phyloP scores from a whole-genome alignment of 2,113 vertebrate species.

The Holacanthus passer region DNA sequence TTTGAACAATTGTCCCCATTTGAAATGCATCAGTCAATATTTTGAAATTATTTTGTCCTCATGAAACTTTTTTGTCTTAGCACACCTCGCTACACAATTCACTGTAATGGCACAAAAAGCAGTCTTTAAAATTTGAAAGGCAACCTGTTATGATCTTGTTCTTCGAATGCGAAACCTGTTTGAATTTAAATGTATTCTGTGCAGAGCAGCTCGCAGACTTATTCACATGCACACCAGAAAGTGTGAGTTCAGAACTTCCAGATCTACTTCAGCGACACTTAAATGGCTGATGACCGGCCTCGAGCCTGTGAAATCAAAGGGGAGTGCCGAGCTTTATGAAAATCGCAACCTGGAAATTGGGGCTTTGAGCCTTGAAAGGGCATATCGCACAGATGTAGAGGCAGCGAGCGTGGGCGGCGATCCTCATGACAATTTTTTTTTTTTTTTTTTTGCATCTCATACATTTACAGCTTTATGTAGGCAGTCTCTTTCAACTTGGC shows the following conservation, averaged over 20 bases:
- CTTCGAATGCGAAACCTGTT: not conserved
- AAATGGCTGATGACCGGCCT: conserved; percentile 39
- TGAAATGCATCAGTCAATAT: not conserved
- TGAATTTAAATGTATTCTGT: not conserved
- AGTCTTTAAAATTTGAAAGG: not conserved
- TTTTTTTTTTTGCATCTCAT: not conserved
- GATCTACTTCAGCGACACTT: conserved; percentile 30
- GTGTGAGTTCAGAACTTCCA: not conserved
- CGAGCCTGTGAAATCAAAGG: conserved; percentile 53
- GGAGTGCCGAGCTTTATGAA: conserved; percentile 23
- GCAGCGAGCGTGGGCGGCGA: not conserved
- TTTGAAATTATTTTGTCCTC: not conserved
- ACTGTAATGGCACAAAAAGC: not conserved
- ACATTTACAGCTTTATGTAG: conserved; percentile 25
- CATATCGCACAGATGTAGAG: conserved; percentile 1
- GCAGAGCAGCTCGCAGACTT: not conserved
- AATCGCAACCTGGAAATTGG: conserved; percentile 56
- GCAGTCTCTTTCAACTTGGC: conserved; percentile 26
- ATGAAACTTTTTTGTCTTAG: not conserved
- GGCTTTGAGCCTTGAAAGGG: conserved; percentile 28
- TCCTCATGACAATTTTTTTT: conserved; percentile 4
- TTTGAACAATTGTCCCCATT: not conserved
- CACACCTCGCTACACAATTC: not conserved
- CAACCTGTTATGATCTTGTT: too few relatives aligned
- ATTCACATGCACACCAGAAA: conserved; percentile 1